A percentile compares a stretch with the other conserved stretches of the same genome.
Evolutionary conservation across 2,113 vertebrate species (phyloP).

Genomic region (human (Homo sapiens)): DNA sequence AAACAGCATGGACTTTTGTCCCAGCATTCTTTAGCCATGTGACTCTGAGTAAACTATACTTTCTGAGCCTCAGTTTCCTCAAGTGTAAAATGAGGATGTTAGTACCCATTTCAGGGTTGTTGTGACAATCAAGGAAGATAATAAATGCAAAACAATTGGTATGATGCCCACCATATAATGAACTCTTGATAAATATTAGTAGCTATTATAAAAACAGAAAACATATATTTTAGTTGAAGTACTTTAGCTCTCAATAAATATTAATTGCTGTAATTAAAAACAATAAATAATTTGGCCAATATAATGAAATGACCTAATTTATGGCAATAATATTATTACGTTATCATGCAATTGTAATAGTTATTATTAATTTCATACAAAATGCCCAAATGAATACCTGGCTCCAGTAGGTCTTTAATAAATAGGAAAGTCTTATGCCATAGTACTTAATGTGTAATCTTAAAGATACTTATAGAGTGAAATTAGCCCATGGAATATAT

Average conservation of each 20-base stretch:
- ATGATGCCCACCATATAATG: not conserved
- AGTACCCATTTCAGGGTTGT: not conserved
- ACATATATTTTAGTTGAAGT: not conserved
- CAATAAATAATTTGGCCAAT: not conserved
- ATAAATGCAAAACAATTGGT: not conserved
- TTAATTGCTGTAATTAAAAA: not conserved
- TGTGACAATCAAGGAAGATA: not conserved
- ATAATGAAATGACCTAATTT: not conserved
- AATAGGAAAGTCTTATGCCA: not conserved
- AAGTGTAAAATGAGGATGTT: not conserved
- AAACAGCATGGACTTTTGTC: not conserved
- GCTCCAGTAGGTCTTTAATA: not conserved
- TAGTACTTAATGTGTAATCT: not conserved
- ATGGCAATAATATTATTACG: not conserved
- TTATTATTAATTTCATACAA: not conserved
- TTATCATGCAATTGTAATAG: not conserved
- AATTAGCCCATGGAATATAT: not conserved
- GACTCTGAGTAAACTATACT: not conserved
- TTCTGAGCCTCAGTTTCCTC: not conserved
- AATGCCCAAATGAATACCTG: not conserved
- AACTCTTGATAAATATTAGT: not conserved
- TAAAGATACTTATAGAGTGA: not conserved
- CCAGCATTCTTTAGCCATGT: not conserved
- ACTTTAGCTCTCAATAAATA: not conserved
- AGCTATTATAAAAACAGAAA: not conserved